These are phyloP conservation scores for Spilarctia lutea DNA, from an alignment of 2,888 invertebrate species.

Conservation along the genomic window DNA sequence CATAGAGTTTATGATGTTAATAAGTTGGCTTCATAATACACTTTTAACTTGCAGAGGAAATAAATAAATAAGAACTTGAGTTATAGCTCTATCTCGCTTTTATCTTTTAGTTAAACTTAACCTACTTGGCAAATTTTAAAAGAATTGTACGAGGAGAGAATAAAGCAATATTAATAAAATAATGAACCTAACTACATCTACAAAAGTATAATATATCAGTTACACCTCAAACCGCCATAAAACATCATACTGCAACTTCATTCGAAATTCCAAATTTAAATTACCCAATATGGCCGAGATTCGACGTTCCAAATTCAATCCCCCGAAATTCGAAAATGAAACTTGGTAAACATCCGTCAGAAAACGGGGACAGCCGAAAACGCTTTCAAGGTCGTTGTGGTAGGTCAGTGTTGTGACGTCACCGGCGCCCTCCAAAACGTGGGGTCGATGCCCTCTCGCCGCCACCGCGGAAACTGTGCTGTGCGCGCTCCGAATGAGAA, in stretches of 20 bases:
- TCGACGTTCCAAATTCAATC: conserved; percentile 31
- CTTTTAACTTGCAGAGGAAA: too few relatives aligned
- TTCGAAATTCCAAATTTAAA: conserved; percentile 13
- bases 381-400: conserved; percentile 81
- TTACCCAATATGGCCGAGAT: background rate
- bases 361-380: conserved; percentile 69
- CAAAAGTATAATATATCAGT: too few relatives aligned
- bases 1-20: too few relatives aligned
- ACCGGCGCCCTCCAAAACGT: conserved; percentile 82
- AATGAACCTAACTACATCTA: too few relatives aligned
- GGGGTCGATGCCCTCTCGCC: conserved; percentile 79
- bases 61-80: too few relatives aligned
- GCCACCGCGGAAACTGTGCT: conserved; percentile 83
- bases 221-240: too few relatives aligned
- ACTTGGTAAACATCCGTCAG: conserved; percentile 50
- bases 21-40: too few relatives aligned
- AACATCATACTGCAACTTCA: background rate
- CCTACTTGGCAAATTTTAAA: too few relatives aligned
- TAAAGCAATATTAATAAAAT: too few relatives aligned
- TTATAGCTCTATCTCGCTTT: too few relatives aligned
- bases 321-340: conserved; percentile 25
- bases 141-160: too few relatives aligned
- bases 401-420: conserved; percentile 84
- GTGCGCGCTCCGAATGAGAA: conserved; percentile 84
- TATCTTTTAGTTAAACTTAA: too few relatives aligned